These are phyloP conservation scores for Odontophorus gujanensis DNA, from an alignment of 2,113 vertebrate genomes.

Conservation along the genomic window DNA sequence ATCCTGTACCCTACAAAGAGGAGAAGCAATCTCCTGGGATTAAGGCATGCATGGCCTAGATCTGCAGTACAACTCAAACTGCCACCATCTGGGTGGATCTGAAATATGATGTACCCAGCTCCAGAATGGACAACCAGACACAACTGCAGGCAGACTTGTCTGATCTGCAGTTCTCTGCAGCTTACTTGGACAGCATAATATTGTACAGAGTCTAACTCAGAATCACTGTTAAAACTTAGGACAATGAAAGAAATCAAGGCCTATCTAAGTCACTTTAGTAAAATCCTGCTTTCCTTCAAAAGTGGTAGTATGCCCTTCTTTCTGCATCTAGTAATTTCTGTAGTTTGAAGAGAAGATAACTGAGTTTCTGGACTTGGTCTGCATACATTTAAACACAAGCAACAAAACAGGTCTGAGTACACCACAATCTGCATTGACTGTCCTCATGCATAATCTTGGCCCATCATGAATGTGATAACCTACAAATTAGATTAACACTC, in stretches of 20 bases:
- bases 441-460: neutral
- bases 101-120: neutral
- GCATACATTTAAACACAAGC: neutral
- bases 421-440: too few species aligned
- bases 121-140: accelerated
- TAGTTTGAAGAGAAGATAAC: neutral
- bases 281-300: neutral
- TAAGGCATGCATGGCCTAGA: neutral
- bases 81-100: too few species aligned
- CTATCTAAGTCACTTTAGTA: neutral
- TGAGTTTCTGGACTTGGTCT: neutral
- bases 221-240: neutral
- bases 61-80: neutral
- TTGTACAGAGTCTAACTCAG: neutral
- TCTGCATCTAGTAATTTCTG: neutral
- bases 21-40: neutral
- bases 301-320: neutral
- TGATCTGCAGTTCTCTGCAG: neutral
- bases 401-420: neutral
- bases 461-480: neutral
- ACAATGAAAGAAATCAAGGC: neutral
- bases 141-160: too few species aligned
- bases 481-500: neutral
- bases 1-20: neutral
- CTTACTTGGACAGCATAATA: neutral